A percentile compares a stretch with the other conserved stretches of the same genome.
phyloP scores from a whole-genome alignment of 2,113 vertebrate species.

The Nothoprocta pentlandii region DNA sequence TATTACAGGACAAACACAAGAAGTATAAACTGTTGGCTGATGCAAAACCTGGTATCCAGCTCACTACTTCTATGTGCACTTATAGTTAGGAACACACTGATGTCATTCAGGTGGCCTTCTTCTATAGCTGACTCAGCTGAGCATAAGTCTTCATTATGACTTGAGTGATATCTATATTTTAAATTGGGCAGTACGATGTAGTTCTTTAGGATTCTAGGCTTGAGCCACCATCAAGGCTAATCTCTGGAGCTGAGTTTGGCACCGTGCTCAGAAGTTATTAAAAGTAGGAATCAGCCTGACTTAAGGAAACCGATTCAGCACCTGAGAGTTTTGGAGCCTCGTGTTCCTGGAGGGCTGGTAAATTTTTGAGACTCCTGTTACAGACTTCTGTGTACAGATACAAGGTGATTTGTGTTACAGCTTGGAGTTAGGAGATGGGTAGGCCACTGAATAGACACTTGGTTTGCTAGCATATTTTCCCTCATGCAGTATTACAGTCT shows the following conservation, averaged over 20 bases:
- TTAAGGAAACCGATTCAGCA: not conserved
- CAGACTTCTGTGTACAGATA: fast-evolving
- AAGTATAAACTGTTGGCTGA: not conserved
- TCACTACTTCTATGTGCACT: not conserved
- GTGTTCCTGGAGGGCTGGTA: fast-evolving
- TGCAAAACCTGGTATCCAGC: not conserved
- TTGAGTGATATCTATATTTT: not conserved
- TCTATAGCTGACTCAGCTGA: too few species aligned
- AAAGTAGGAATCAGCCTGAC: not conserved
- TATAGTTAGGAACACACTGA: not conserved
- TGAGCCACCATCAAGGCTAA: not conserved
- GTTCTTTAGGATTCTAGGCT: not conserved
- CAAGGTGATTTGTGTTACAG: not conserved
- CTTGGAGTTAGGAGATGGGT: not conserved
- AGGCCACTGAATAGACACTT: fast-evolving
- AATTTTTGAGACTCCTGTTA: not conserved
- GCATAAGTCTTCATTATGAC: not conserved
- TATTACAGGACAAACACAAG: not conserved
- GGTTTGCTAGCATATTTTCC: not conserved
- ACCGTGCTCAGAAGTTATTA: not conserved
- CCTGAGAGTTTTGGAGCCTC: fast-evolving
- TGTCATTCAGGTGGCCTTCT: not conserved
- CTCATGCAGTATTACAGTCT: not conserved
- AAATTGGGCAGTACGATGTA: not conserved
- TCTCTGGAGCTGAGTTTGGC: not conserved